Base-by-base conservation (phyloP, 2,888 invertebrate genomes). In the Idaea biselata region DNA sequence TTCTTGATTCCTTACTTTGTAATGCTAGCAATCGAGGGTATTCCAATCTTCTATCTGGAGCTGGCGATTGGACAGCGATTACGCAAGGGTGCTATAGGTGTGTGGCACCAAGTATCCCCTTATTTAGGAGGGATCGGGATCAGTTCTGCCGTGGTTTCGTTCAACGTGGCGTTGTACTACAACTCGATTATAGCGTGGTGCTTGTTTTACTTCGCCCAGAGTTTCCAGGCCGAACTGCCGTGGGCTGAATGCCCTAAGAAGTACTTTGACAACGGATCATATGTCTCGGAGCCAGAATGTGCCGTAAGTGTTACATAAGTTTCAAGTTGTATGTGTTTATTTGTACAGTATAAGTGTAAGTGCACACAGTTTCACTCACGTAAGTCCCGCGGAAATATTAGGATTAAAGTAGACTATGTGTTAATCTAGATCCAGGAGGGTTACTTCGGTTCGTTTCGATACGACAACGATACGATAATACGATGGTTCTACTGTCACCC, bases 101-200 rank as follows among this genome's bases (percentile, higher is more conserved):
- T 98, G 1, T 99, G 99, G 98, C 97, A 97, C 85, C 97, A 97
- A 88, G 96, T 97, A 60, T 97, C 97, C 18, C 97, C 97, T 0
- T 97, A 95, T 83, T 88, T 97, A 74, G 97, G 96, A 17, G 98
- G 97, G 16, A 97, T 98, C 64, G 98, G 99, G 18, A 96, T 99
- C 73, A 98, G 98, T 80, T 97, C 97, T 63, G 98, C 98, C 1
- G 97, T 99, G 69, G 99, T 99, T 44, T 98, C 98, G 0, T 99
- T 98, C 90, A 97, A 98, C 83, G 98, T 99, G 69, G 98, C 98
- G 14, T 94, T 99, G 70, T 99, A 99, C 88, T 99, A 99, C 90
- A 99, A 99, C 89, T 98, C 98, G 66, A 99, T 99, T 76, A 98
- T 99, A 73, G 98, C 98, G 66, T 99, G 99, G 99, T 98, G 98